These are phyloP conservation scores for Chaunax sp. DNA, from an alignment of 2,797 vertebrate genomes.

Conservation along the genomic window DNA sequence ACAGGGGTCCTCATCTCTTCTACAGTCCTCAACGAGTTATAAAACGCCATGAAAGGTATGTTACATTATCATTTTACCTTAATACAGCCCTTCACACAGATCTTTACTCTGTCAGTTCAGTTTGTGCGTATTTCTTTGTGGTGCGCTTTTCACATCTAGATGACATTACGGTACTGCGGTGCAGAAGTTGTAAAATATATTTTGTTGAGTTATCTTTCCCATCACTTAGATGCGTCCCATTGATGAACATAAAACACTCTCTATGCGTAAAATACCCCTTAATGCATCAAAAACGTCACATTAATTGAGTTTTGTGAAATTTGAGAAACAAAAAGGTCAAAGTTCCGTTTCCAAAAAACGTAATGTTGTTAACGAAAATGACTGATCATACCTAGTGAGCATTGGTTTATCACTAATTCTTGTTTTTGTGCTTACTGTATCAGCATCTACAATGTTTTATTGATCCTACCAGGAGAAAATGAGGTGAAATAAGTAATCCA, in stretches of 20 bases:
- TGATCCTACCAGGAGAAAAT: background rate
- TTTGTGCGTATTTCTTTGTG: slow-evolving; percentile 22
- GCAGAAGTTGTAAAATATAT: slow-evolving; percentile 80
- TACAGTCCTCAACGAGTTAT: slow-evolving; percentile 64
- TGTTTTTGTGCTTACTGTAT: background rate
- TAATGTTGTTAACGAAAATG: background rate
- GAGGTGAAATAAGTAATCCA: slow-evolving; percentile 5
- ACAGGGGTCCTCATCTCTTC: slow-evolving; percentile 75
- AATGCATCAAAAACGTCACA: background rate
- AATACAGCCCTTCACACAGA: background rate
- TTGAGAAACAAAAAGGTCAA: background rate
- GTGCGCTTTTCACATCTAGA: slow-evolving; percentile 85
- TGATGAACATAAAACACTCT: background rate
- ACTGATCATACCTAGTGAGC: background rate
- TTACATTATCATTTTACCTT: background rate
- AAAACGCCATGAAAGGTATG: slow-evolving; percentile 84
- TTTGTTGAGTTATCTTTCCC: slow-evolving; percentile 40
- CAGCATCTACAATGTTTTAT: background rate
- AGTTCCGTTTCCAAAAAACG: background rate
- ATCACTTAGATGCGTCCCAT: slow-evolving; percentile 22
- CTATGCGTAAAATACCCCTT: background rate
- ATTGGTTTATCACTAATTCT: background rate
- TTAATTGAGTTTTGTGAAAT: background rate
- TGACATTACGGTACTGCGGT: slow-evolving; percentile 84
- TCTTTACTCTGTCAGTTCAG: background rate